Evolutionary conservation across 2,797 vertebrate species (phyloP).

Genomic region (Crenichthys baileyi): DNA sequence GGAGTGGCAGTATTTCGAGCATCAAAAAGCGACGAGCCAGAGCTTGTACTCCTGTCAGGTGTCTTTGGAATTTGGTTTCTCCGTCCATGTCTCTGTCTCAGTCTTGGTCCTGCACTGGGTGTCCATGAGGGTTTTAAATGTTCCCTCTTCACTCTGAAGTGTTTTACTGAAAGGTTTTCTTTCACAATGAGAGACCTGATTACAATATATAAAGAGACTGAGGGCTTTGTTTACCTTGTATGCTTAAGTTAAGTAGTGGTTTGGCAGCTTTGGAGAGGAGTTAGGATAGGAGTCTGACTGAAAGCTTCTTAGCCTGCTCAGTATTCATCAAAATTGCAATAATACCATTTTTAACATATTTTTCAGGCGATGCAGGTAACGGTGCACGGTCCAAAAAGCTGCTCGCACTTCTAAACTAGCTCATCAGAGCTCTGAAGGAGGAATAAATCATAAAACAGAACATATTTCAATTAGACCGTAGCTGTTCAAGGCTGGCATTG

Average conservation of each 20-base stretch:
- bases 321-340: neutral
- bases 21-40: conserved; percentile 59
- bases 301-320: neutral
- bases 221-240: conserved; percentile 58
- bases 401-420: conserved; percentile 31
- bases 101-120: conserved; percentile 29
- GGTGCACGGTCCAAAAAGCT: neutral
- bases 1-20: conserved; percentile 53
- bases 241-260: conserved; percentile 30
- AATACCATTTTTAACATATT: neutral
- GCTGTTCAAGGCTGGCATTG: conserved; percentile 45
- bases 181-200: conserved; percentile 42
- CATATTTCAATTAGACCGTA: conserved; percentile 66
- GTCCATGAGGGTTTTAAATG: conserved; percentile 42
- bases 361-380: conserved; percentile 15
- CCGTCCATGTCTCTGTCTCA: conserved; percentile 27
- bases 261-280: conserved; percentile 38
- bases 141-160: conserved; percentile 43
- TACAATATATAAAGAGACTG: conserved; percentile 41
- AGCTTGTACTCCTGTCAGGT: conserved; percentile 69
- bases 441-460: conserved; percentile 52
- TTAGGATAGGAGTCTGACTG: conserved; percentile 14
- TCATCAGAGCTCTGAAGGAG: conserved; percentile 36
- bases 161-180: conserved; percentile 48
- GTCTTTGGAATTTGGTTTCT: conserved; percentile 77